Conservation (phyloP, 1,140 invertebrate species). For the Dermatophagoides farinae region DNA sequence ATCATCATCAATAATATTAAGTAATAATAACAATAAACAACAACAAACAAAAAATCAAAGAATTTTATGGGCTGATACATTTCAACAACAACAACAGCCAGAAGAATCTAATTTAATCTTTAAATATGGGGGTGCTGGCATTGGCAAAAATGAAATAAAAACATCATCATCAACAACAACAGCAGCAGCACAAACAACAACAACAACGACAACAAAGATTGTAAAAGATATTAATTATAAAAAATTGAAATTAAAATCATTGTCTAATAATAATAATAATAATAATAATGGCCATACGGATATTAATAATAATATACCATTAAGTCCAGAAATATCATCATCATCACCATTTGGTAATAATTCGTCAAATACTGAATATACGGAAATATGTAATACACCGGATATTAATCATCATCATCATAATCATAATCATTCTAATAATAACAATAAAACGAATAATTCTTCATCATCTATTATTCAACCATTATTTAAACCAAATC, state of each 20-base stretch:
- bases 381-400: background rate
- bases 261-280: background rate
- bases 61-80: no score
- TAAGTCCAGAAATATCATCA: conserved; percentile 1
- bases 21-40: no score
- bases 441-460: no score
- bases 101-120: no score
- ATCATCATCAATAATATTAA: no score
- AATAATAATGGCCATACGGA: background rate
- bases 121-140: no score
- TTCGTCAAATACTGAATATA: background rate
- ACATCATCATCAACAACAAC: background rate
- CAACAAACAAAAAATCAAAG: no score
- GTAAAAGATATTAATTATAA: background rate
- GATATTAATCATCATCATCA: no score
- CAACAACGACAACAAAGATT: background rate
- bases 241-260: background rate
- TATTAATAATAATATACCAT: background rate
- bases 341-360: background rate
- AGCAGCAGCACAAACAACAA: background rate
- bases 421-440: no score
- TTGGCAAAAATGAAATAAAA: background rate
- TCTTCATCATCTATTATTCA: background rate
- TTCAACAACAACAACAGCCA: no score
- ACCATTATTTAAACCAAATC: background rate